Base-by-base conservation (phyloP, 1,140 invertebrate species). In the Drosophila prosaltans region DNA sequence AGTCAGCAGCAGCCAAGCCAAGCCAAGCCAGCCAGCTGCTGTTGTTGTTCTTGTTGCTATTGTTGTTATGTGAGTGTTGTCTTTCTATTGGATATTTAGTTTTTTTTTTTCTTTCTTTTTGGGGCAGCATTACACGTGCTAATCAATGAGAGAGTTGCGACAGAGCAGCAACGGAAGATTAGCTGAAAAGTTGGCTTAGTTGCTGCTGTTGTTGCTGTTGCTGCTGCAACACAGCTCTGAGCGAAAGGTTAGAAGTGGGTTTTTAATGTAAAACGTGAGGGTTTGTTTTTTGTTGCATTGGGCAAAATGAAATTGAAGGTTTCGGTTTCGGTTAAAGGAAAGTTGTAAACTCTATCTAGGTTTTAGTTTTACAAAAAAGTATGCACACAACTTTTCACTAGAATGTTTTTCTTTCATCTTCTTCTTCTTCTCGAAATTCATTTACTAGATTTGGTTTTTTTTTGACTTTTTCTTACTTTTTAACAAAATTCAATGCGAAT, bases 91-190 rank as follows among this genome's bases (percentile, higher is more conserved):
- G 65, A n/a, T 68, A 75, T 30, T 28, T 61, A 62, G 62, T 70
- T 51, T 21, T 70, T 36, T 65, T 8, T n/a, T 11, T 11, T 36
- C 43, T 11, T 55, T 24, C 39, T 26, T 62, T 28, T 43, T 16
- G 74, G 24, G 73, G 39, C 54, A 77, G 66, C 76, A 77, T 77
- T 77, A 77, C 66, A 77, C 69, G 74, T 77, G 74, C 74, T 77
- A 77, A 77, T 77, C 74, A 77, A 77, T 77, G 74, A 66, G 43
- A 60, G 60, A 41, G 76, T 70, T 11, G 26, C 40, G 48, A 58
- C 48, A 16, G 16, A 16, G 16, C 16, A 30, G 24, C 39, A 60
- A 48, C 48, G 24, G 57, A 59, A 59, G 57, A 59, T 59, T 59
- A 59, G 57, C 57, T 59, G 3, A 59, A 59, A 59, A 58, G 57